Evolutionary conservation across 2,113 vertebrate genomes (phyloP), one percentile per base, ranked within the genome.

Genomic region (Drymodes brunneopygia): DNA sequence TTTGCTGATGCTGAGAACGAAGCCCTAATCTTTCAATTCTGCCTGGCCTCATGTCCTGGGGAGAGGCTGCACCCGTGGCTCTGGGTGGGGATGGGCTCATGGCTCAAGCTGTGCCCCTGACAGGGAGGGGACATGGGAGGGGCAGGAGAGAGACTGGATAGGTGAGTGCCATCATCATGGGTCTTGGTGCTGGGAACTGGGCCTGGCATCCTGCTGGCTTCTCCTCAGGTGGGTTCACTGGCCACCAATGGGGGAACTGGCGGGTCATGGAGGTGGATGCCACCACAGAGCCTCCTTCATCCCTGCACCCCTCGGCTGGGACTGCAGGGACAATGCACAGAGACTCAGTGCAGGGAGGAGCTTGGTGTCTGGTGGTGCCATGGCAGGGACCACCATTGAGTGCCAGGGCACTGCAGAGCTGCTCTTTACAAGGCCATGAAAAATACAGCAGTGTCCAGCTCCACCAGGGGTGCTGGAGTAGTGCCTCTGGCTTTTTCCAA

Each of bases 61-160:
- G 58, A 91, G 54, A 77, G 6, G 28, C 80, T 96, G 11, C 47
- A 0, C 31, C 96, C 64, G 0, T 96, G 96, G 94, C 72, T 96
- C 67, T 96, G 96, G 96, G 58, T 94, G 75, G 96, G 96, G 50
- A 73, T 2, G 75, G 64, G 56, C 58, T 95, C 94, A 0, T 73
- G 89, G 93, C 86, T 96, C 54, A 79, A 18, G 75, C 40, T 96
- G 83, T 61, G 93, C 23, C 86, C 86, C n/a, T 96, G 89, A 96
- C 5, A 62, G 6, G 29, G 48, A 56, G 19, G 23, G 36, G 31
- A 24, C 2, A 3, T 2, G 9, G 11, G 0, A 11, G 7, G 15
- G 22, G 12, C 11, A 11, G 27, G 7, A 8, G 22, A 28, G 13
- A 75, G 24, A 12, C 24, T 11, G 18, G 45, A 31, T 67, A 44